Percentiles rank a stretch among this genome's conserved stretches.
These are phyloP conservation scores for Crotalus tigris DNA, from an alignment of 2,113 vertebrate genomes.

Conservation along the genomic window DNA sequence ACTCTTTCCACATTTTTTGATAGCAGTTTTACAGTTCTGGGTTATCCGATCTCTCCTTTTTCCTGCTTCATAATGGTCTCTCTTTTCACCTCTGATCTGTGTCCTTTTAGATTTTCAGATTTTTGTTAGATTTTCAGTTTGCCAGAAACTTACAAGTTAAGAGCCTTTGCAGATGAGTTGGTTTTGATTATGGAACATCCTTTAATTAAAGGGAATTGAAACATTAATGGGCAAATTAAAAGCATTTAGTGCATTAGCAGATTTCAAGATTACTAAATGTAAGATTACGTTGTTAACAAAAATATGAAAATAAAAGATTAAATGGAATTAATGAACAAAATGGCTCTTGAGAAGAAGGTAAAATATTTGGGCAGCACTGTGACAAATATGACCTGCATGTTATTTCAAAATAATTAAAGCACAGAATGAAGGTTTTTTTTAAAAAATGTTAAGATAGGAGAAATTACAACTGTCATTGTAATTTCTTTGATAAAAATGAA, in stretches of 20 bases:
- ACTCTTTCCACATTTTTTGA: neutral
- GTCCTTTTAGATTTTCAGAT: neutral
- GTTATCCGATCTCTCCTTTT: neutral
- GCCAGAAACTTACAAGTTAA: neutral
- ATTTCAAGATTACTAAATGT: neutral
- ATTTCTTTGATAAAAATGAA: neutral
- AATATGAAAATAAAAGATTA: neutral
- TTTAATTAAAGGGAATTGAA: neutral
- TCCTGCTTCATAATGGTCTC: neutral
- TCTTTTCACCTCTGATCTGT: neutral
- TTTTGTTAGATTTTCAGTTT: neutral
- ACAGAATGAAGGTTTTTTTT: neutral
- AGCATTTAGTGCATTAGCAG: neutral
- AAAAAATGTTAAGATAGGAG: neutral
- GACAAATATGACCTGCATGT: neutral
- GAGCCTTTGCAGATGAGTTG: neutral
- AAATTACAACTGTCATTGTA: neutral
- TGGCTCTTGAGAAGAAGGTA: neutral
- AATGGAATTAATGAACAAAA: neutral
- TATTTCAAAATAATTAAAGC: neutral
- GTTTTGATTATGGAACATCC: neutral
- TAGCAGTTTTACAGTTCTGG: neutral
- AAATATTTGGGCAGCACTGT: neutral
- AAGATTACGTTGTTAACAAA: neutral
- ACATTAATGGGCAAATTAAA: neutral